These are phyloP conservation scores for Agrotis segetum DNA, from an alignment of 2,888 invertebrate species.

Conservation along the genomic window DNA sequence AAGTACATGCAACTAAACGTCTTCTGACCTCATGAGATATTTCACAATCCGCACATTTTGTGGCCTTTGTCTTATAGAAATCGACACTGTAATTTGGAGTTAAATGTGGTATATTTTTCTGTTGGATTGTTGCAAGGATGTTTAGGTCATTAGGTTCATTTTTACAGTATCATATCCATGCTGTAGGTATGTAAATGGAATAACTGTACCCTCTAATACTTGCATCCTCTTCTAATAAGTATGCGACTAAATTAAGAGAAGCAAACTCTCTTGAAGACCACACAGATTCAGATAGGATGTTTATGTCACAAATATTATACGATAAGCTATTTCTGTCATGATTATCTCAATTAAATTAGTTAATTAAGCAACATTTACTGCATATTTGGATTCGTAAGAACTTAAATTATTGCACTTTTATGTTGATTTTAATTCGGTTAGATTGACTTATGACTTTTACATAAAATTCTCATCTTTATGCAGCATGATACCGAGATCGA, in stretches of 20 bases:
- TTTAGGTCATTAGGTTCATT: constrained; percentile 28
- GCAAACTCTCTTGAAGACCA: constrained; percentile 42
- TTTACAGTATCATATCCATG: constrained; percentile 16
- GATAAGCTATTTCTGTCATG: constrained; percentile 42
- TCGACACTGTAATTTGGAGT: constrained; percentile 60
- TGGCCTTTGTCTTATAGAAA: constrained; percentile 64
- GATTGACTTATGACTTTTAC: constrained; percentile 50
- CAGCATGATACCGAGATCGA: not conserved
- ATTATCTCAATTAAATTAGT: constrained; percentile 53
- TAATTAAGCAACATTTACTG: constrained; percentile 49
- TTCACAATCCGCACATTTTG: constrained; percentile 63
- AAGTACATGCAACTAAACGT: constrained; percentile 59
- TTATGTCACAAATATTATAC: constrained; percentile 34
- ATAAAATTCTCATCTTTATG: constrained; percentile 27
- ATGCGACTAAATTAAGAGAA: constrained; percentile 31
- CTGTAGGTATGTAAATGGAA: constrained; percentile 23
- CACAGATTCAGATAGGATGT: constrained; percentile 38
- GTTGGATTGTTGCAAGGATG: constrained; percentile 38
- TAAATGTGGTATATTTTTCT: constrained; percentile 52
- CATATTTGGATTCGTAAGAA: constrained; percentile 40
- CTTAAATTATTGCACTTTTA: constrained; percentile 51
- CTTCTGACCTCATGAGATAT: constrained; percentile 63
- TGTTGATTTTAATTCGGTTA: constrained; percentile 36
- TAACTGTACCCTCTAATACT: constrained; percentile 13
- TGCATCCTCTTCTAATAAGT: constrained; percentile 23